Base-by-base conservation (phyloP, 2,888 invertebrate species). In the Eupithecia subfuscata region DNA sequence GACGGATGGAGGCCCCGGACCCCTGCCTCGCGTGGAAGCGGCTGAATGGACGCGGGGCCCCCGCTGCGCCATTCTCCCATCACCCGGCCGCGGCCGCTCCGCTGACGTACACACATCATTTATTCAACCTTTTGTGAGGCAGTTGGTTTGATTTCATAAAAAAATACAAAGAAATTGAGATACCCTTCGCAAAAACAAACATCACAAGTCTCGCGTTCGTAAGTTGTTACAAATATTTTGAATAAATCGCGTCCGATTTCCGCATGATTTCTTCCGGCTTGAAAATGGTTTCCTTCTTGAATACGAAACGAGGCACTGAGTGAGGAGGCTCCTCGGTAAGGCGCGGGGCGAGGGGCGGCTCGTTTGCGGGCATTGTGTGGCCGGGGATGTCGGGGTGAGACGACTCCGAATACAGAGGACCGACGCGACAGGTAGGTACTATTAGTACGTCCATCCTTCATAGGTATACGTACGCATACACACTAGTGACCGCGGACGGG, bases 51-150 rank as follows among this genome's bases (percentile, higher is more conserved):
- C 86, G 86, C 85, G 84, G 81, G 86, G 83, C 87, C 86, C 93
- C 93, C 90, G 92, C 90, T 87, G 93, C 75, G 92, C 86, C 87
- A 89, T 90, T 90, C 89, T 90, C 83, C 86, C 90, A 87, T 86
- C 83, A 84, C 84, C 67, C 76, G 68, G 45, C 75, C 75, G 82
- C 82, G 79, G 43, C 75, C 75, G 82, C 82, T 79, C 82, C 86
- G 88, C 86, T 88, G 89, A 88, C 89, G 84, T 85, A 84, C 87
- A 86, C 89, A 88, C 86, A 88, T 90, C 82, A 90, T 90, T 91
- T 89, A 89, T 90, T 83, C 84, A 87, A 84, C 84, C 89, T 89
- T 90, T 90, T 89, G 87, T 88, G 82, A 79, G 82, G 80, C 87
- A 87, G 87, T 88, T 88, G 88, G 86, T 87, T 85, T 85, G 85